Base-by-base conservation (phyloP, 2,113 vertebrate species). In the Neopipo cinnamomea region DNA sequence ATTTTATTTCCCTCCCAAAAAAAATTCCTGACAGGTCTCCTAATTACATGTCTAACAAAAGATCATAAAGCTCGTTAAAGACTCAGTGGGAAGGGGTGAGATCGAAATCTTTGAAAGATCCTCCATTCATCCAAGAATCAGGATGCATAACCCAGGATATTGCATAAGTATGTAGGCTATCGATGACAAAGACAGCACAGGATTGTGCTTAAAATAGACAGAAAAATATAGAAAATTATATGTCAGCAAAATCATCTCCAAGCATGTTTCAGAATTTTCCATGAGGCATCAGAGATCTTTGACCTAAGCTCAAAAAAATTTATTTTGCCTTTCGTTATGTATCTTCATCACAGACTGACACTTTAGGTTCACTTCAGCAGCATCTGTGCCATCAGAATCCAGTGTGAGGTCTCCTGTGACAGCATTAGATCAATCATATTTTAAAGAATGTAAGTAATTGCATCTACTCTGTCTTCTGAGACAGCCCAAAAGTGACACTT, bases 381-480 rank as follows among this genome's bases (percentile, higher is more conserved):
- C 49, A 58, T 58, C 67, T 93, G 47, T 89, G 75, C 78, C 72
- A 89, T 77, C 83, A 92, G 82, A 90, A 94, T 75, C 82, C 39
- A 7, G 49, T 53, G 66, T 44, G 77, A 91, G 44, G 86, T 91
- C 56, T 89, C 46, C 33, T 81, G 61, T 95, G 88, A 95, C 94
- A 96, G 67, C 67, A 44, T 89, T 94, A 95, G 79, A 97, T 97
- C 93, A 89, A 95, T 89, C 88, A 73, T 41, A 14, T 85, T 93
- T 88, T 89, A 88, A 93, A 83, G 85, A 85, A 95, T 58, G 72
- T 39, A 65, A 84, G 58, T 95, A 96, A 95, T 91, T 94, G 19
- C 73, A 92, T 89, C 83, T 91, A 61, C 61, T 94, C 74, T 28
- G 6, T 81, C 83, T 77, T 84, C 72, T 1, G 4, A 91, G 71